Percentiles rank a stretch among this genome's conserved stretches.
These are phyloP conservation scores for Merops nubicus DNA, from an alignment of 2,113 vertebrate genomes.

Conservation along the genomic window DNA sequence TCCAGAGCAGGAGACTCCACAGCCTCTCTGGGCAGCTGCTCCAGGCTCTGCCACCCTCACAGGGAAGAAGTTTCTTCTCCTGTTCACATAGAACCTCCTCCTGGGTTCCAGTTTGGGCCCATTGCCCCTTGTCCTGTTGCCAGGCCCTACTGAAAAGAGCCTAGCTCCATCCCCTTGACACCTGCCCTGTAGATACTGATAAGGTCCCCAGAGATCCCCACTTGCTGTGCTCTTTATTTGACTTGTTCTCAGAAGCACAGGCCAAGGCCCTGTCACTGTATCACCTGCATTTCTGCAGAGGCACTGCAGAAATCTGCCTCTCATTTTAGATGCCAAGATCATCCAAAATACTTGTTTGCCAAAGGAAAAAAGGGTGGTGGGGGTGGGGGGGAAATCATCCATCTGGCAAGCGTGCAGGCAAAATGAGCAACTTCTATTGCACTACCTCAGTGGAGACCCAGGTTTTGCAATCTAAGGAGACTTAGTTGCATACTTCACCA, in stretches of 20 bases:
- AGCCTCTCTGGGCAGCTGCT: not conserved
- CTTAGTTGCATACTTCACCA: rapidly evolving
- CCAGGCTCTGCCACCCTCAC: not conserved
- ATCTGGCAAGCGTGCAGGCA: not conserved
- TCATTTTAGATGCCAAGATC: rapidly evolving
- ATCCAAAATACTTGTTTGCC: not conserved
- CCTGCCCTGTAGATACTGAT: not conserved
- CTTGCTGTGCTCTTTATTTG: rapidly evolving
- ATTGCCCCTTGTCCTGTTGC: not conserved
- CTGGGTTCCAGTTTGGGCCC: not conserved
- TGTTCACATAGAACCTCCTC: not conserved
- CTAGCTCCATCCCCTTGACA: not conserved
- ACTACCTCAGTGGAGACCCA: rapidly evolving
- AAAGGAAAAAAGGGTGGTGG: not conserved
- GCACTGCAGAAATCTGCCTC: not conserved
- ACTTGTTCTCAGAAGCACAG: rapidly evolving
- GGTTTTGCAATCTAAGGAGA: not conserved
- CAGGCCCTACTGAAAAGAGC: not conserved
- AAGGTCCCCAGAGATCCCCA: not conserved
- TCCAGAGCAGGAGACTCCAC: not conserved
- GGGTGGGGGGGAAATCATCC: not conserved
- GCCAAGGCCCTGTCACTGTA: rapidly evolving
- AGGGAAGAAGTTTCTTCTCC: not conserved
- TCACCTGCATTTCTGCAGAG: not conserved
- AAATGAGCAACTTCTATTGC: rapidly evolving